Percentiles rank a stretch among this genome's conserved stretches.
These are phyloP conservation scores for Gallinago jamesoni DNA, from an alignment of 2,113 vertebrate species.

Conservation along the genomic window DNA sequence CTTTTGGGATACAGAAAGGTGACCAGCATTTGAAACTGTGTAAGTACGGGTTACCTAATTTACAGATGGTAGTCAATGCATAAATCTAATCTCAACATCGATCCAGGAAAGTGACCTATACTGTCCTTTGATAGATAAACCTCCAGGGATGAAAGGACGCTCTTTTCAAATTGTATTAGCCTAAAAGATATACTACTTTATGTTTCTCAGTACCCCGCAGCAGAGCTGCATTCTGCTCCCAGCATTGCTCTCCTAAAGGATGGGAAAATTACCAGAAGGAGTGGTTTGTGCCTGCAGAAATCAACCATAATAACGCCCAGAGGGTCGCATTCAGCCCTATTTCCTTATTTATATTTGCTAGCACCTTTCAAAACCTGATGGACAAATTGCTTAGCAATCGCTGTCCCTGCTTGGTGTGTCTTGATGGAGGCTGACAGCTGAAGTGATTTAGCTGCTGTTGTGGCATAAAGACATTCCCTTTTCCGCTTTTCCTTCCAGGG, in stretches of 20 bases:
- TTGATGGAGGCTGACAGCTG: conserved; percentile 13
- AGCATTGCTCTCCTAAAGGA: background rate
- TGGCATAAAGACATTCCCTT: conserved; percentile 10
- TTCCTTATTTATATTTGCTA: background rate
- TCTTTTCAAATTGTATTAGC: conserved; percentile 1
- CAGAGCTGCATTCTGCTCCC: background rate
- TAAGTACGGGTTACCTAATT: background rate
- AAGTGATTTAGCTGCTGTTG: conserved; percentile 38
- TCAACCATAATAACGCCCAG: background rate
- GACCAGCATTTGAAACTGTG: background rate
- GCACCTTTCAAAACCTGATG: background rate
- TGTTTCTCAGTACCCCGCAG: background rate
- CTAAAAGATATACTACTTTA: background rate
- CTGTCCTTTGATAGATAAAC: background rate
- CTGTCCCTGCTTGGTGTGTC: background rate
- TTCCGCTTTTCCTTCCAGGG: conserved; percentile 39
- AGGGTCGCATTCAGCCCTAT: background rate
- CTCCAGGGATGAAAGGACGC: background rate
- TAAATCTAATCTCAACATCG: background rate
- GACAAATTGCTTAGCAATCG: background rate
- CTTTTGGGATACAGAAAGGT: background rate
- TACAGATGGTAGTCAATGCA: background rate
- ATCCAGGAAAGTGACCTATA: background rate
- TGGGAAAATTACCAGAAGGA: background rate
- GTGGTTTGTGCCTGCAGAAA: background rate